Evolutionary conservation across 2,888 invertebrate species (phyloP).

Genomic region (Eudemis profundana): DNA sequence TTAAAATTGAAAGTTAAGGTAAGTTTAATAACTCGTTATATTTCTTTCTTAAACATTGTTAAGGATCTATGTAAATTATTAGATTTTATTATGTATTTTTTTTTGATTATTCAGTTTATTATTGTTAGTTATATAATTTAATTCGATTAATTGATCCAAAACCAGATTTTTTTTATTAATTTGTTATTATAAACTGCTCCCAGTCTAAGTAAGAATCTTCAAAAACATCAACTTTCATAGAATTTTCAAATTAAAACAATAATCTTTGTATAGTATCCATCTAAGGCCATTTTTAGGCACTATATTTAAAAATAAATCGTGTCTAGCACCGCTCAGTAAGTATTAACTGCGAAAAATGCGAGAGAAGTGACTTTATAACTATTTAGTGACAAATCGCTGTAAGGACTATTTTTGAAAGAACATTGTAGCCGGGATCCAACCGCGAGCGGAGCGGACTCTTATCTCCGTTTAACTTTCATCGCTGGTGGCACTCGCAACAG

Average conservation of each 20-base stretch:
- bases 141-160: constrained; percentile 14
- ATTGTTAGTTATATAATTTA: constrained; percentile 15
- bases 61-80: background rate
- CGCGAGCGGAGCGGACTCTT: too few species aligned
- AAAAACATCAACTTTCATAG: constrained; percentile 35
- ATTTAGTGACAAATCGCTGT: too few species aligned
- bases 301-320: constrained; percentile 36
- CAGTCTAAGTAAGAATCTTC: constrained; percentile 16
- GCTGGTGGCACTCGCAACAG: too few species aligned
- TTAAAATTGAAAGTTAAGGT: background rate
- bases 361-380: background rate
- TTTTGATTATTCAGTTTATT: constrained; percentile 11
- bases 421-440: too few species aligned
- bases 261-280: constrained; percentile 30
- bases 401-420: too few species aligned
- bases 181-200: constrained; percentile 19
- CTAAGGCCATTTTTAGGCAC: constrained; percentile 48
- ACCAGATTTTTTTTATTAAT: constrained; percentile 13
- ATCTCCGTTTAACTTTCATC: too few species aligned
- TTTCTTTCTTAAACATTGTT: too few species aligned
- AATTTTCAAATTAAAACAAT: constrained; percentile 42
- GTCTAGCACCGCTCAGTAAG: constrained; percentile 34
- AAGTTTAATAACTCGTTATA: too few species aligned
- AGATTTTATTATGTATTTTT: background rate
- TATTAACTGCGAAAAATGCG: background rate